Percentiles rank a stretch among this genome's conserved stretches.
Conservation (phyloP, 2,797 vertebrate genomes). For the Diplodus puntazzo region DNA sequence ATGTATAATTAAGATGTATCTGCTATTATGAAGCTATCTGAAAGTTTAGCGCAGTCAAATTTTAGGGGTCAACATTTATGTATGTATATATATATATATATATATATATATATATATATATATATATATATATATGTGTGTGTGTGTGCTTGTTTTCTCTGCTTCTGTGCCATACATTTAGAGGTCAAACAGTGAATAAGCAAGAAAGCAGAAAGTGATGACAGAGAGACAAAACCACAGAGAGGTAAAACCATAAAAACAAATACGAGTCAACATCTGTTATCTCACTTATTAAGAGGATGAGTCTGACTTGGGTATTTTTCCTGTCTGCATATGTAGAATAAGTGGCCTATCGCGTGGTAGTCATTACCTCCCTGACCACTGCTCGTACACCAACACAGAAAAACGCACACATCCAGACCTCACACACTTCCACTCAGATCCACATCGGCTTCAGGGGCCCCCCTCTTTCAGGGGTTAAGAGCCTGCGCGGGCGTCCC, state of each 20-base stretch:
- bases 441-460: constrained; percentile 44
- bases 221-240: constrained; percentile 4
- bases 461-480: constrained; percentile 76
- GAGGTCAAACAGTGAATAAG: constrained; percentile 1
- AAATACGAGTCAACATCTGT: constrained; percentile 71
- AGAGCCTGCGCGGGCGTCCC: constrained; percentile 71
- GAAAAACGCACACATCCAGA: constrained; percentile 56
- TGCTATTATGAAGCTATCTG: neutral
- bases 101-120: too few species aligned
- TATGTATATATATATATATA: too few species aligned
- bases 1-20: neutral
- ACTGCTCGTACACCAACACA: constrained; percentile 54
- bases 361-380: constrained; percentile 44
- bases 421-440: constrained; percentile 47
- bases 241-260: constrained; percentile 29
- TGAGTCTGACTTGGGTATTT: constrained; percentile 57
- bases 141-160: constrained; percentile 19
- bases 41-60: neutral
- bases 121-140: too few species aligned
- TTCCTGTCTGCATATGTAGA: constrained; percentile 64
- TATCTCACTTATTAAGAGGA: constrained; percentile 54
- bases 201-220: constrained; percentile 11
- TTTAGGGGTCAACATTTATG: neutral
- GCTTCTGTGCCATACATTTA: constrained; percentile 23
- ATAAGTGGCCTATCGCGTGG: constrained; percentile 60